Evolutionary conservation across 2,113 vertebrate genomes (phyloP).

Genomic region (Corythaixoides concolor): DNA sequence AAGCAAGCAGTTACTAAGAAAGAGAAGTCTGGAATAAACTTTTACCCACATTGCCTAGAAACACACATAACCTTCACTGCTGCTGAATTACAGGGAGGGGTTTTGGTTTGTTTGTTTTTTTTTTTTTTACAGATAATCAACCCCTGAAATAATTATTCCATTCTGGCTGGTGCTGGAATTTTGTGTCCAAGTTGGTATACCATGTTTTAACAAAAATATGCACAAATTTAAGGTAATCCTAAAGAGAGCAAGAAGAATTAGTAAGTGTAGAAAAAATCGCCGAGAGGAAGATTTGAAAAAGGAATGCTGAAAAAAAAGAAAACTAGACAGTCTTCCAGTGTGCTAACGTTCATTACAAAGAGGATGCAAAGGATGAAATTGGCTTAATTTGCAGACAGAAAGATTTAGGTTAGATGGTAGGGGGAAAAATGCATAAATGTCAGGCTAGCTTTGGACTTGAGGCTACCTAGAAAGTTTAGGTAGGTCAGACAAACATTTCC

Average conservation of each 20-base stretch:
- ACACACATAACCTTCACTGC: neutral
- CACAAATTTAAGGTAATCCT: neutral
- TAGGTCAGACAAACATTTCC: slow-evolving; percentile 18
- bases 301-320: neutral
- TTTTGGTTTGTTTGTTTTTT: neutral
- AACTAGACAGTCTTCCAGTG: neutral
- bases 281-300: neutral
- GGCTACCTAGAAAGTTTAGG: slow-evolving; percentile 33
- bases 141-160: slow-evolving; percentile 9
- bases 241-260: neutral
- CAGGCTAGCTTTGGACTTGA: slow-evolving; percentile 7
- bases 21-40: neutral
- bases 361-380: slow-evolving; percentile 53
- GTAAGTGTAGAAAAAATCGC: neutral
- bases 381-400: slow-evolving; percentile 45
- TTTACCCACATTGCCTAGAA: slow-evolving; percentile 5
- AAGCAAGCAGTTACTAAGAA: neutral
- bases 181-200: neutral
- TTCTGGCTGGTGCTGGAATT: slow-evolving; percentile 3
- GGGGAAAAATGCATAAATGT: neutral
- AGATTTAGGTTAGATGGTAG: slow-evolving; percentile 8
- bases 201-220: neutral
- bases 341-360: neutral
- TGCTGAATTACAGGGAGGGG: neutral
- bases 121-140: neutral